Evolutionary conservation across 2,113 vertebrate genomes (phyloP), one percentile per base, ranked within the genome.

Genomic region (Triplophysa siluroides): DNA sequence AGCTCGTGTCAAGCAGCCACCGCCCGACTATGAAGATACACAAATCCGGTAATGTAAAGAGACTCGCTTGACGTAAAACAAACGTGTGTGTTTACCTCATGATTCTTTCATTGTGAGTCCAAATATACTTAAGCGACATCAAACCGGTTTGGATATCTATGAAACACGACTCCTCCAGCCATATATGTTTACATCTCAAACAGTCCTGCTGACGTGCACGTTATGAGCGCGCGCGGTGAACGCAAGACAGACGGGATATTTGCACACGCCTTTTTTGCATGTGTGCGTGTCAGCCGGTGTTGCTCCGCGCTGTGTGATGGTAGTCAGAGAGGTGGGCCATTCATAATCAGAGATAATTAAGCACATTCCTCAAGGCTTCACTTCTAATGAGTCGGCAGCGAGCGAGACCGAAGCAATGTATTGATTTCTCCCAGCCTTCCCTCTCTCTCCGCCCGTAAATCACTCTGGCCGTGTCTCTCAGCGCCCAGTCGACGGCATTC

Each of bases 341-440:
- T 89, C 86, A 89, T 90, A 90, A 90, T 84, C 79, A 82, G 77
- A 83, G 84, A 84, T 86, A 87, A 92, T 91, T 88, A 88, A 89
- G 86, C 79, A 87, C 80, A 78, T 89, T 89, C 87, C 88, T 87
- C 86, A 73, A 83, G 75, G 83, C 81, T 45, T 79, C 79, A 52
- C 52, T 83, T 76, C 86, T 89, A 89, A 91, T 90, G 86, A 88
- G 82, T 83, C 86, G 85, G 38, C 83, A 83, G 90, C 79, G 82
- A 84, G 80, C 75, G 75, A 64, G 83, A 81, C 78, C 69, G 74
- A 79, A 84, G 81, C 84, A 61, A 86, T 78, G 67, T 88, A 89
- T 88, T 85, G 88, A 88, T 78, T 45, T 86, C 78, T 24, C 81
- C 41, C 60, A 76, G 66, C 80, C 71, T 81, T 82, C 71, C 66